Evolutionary conservation across 2,888 invertebrate species (phyloP).

Genomic region (Cheilosia impressa): DNA sequence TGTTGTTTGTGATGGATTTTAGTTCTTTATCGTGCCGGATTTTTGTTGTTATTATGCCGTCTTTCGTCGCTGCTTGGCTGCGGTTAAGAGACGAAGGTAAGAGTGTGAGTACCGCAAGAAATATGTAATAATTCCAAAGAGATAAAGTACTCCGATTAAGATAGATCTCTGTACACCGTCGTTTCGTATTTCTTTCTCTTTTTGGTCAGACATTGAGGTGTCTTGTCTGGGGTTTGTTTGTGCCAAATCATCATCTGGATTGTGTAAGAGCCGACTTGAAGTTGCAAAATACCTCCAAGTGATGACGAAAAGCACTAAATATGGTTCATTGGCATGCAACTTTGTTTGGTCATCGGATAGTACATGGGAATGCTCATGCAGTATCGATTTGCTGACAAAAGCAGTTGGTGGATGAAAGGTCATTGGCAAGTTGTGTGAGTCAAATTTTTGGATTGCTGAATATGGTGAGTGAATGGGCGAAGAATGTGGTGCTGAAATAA

Average conservation of each 20-base stretch:
- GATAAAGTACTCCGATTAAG: conserved; percentile 56
- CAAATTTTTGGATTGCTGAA: neutral
- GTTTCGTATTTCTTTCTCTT: conserved; percentile 6
- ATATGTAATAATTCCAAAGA: conserved; percentile 44
- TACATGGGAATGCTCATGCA: conserved; percentile 1
- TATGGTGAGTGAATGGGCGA: neutral
- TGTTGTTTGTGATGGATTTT: conserved; percentile 53
- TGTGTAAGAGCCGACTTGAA: conserved; percentile 42
- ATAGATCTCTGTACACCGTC: conserved; percentile 33
- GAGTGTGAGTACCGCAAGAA: conserved; percentile 59
- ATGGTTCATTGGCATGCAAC: conserved; percentile 6
- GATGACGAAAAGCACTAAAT: neutral
- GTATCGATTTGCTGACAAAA: conserved; percentile 4
- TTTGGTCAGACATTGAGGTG: conserved; percentile 56
- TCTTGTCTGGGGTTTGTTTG: conserved; percentile 42
- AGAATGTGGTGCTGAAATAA: too few relatives aligned
- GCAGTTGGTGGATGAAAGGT: neutral
- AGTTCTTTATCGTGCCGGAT: conserved; percentile 57
- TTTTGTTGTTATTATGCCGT: conserved; percentile 4
- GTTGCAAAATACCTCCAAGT: conserved; percentile 34
- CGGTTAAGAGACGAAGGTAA: conserved; percentile 59
- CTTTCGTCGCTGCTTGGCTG: conserved; percentile 21
- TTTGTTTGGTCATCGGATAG: conserved; percentile 1
- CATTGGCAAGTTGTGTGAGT: neutral
- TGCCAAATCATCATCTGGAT: conserved; percentile 60